Evolutionary conservation across 2,797 vertebrate genomes (phyloP).

Genomic region (Sebastes kiyomatsui): DNA sequence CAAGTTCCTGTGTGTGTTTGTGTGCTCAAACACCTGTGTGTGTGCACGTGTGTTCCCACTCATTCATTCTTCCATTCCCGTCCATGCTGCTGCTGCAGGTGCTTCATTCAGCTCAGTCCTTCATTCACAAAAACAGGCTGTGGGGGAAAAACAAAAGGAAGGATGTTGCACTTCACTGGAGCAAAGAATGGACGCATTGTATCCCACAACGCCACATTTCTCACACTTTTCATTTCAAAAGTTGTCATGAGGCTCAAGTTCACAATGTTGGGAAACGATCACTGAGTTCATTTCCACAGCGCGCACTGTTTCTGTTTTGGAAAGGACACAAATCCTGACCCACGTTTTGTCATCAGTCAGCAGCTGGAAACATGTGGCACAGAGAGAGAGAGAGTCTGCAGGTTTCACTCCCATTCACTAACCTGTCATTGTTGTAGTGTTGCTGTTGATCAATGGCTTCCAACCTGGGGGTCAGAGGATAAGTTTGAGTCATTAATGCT

Average conservation of each 20-base stretch:
- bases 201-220: constrained; percentile 49
- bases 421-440: neutral
- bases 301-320: neutral
- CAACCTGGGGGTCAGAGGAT: neutral
- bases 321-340: neutral
- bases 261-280: constrained; percentile 76
- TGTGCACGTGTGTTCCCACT: constrained; percentile 38
- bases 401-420: constrained; percentile 7
- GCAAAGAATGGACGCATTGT: constrained; percentile 75
- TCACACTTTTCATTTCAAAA: constrained; percentile 78
- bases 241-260: constrained; percentile 18
- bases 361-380: constrained; percentile 21
- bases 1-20: constrained; percentile 1
- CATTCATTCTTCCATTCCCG: constrained; percentile 28
- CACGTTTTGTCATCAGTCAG: neutral
- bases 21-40: constrained; percentile 2
- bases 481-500: neutral
- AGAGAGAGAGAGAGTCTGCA: neutral
- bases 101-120: constrained; percentile 46
- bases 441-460: neutral
- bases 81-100: constrained; percentile 58
- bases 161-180: constrained; percentile 72
- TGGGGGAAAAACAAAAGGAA: constrained; percentile 69
- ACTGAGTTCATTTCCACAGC: constrained; percentile 61
- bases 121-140: constrained; percentile 66